Conservation (phyloP, 1,140 invertebrate genomes). For the Gryllus bimaculatus region DNA sequence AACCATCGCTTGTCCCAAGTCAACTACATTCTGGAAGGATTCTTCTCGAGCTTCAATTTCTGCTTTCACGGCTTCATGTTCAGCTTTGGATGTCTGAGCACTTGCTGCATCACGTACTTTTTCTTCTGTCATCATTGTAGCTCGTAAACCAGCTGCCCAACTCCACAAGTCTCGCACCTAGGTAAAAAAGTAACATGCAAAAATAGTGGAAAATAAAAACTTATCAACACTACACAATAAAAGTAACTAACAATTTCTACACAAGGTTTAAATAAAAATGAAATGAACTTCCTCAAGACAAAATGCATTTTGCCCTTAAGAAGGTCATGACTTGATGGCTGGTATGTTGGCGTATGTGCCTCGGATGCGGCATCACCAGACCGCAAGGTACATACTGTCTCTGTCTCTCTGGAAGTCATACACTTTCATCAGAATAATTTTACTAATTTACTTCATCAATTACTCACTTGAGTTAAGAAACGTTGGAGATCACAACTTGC, state of each 20-base stretch:
- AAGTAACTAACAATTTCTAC: too few relatives aligned
- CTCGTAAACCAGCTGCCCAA: slow-evolving; percentile 73
- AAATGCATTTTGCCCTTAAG: too few relatives aligned
- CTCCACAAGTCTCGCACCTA: slow-evolving; percentile 79
- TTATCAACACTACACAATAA: too few relatives aligned
- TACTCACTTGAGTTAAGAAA: slow-evolving; percentile 60
- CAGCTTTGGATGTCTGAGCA: slow-evolving; percentile 76
- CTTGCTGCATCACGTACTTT: slow-evolving; percentile 76
- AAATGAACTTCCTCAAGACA: too few relatives aligned
- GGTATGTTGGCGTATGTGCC: background rate
- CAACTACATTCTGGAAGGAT: slow-evolving; percentile 53
- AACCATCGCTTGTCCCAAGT: slow-evolving; percentile 75
- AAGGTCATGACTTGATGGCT: too few relatives aligned
- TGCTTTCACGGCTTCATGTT: slow-evolving; percentile 84
- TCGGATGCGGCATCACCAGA: background rate
- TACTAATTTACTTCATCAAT: background rate
- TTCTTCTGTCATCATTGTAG: slow-evolving; percentile 70
- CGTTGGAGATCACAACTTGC: slow-evolving; percentile 83
- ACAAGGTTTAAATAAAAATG: too few relatives aligned
- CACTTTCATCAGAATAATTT: background rate
- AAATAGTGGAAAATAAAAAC: too few relatives aligned
- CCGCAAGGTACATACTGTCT: background rate
- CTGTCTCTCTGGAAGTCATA: background rate
- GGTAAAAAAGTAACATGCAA: too few relatives aligned
- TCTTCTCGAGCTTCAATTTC: slow-evolving; percentile 92